These are phyloP conservation scores for Liodrosophila aerea DNA, from an alignment of 2,888 invertebrate species.

Conservation along the genomic window DNA sequence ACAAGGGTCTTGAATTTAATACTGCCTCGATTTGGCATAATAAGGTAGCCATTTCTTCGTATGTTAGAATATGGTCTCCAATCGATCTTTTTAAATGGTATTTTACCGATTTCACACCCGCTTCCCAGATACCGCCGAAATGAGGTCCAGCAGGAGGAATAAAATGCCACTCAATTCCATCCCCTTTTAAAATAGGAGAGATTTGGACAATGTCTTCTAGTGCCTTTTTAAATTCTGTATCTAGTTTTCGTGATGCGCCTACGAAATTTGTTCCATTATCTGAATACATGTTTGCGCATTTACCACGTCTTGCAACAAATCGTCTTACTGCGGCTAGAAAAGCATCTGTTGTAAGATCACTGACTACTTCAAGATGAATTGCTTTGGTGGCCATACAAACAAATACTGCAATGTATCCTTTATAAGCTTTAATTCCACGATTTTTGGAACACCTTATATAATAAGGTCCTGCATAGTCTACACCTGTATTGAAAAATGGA, in stretches of 20 bases:
- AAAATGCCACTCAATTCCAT: not conserved
- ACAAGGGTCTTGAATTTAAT: not conserved
- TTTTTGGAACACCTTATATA: conserved; percentile 4
- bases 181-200: not conserved
- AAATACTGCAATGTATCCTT: not conserved
- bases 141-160: conserved; percentile 4
- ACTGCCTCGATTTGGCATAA: not conserved
- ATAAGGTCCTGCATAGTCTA: conserved; percentile 10
- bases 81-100: conserved; percentile 1
- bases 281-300: not conserved
- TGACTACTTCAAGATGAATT: conserved; percentile 6
- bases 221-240: not conserved
- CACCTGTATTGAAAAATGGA: conserved; percentile 6
- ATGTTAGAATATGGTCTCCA: not conserved
- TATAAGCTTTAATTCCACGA: not conserved
- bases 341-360: conserved; percentile 5
- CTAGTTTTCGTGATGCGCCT: not conserved
- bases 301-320: not conserved
- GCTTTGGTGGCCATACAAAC: conserved; percentile 6
- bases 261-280: not conserved
- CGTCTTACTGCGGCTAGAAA: not conserved
- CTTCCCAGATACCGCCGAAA: conserved; percentile 4
- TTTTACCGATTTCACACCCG: conserved; percentile 1
- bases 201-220: not conserved
- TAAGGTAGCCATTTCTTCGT: not conserved